These are phyloP conservation scores for Agapornis canus DNA, from an alignment of 2,797 vertebrate genomes.

Conservation along the genomic window DNA sequence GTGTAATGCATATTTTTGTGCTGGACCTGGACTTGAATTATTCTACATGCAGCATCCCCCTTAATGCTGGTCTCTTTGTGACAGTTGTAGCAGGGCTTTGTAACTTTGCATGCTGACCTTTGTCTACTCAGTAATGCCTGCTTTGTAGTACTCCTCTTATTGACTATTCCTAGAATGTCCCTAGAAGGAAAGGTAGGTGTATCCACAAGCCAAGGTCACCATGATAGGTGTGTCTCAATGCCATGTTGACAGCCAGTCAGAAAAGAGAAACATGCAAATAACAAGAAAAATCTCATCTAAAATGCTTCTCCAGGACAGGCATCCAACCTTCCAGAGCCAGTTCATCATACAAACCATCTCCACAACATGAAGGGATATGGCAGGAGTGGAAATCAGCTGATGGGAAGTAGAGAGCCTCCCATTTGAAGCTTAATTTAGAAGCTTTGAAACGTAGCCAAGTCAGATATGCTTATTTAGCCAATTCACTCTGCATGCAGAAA, in stretches of 20 bases:
- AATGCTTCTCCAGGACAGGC: not conserved
- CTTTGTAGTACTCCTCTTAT: accelerated
- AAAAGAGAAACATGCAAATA: not conserved
- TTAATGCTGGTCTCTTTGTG: not conserved
- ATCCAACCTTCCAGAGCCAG: not conserved
- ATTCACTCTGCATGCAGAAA: not conserved
- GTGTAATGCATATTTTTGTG: not conserved
- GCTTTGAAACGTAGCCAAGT: not conserved
- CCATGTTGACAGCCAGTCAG: not conserved
- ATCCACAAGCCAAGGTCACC: not conserved
- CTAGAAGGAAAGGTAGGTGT: not conserved
- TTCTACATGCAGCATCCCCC: not conserved
- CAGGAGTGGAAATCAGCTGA: not conserved
- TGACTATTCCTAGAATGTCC: not conserved
- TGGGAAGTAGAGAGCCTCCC: not conserved
- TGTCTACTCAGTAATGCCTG: not conserved
- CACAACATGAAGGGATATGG: not conserved
- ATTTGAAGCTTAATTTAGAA: slow-evolving; percentile 1
- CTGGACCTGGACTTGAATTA: not conserved
- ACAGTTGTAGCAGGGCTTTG: not conserved
- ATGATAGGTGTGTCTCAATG: not conserved
- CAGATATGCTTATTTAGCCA: not conserved
- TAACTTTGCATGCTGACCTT: not conserved
- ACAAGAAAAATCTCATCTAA: not conserved
- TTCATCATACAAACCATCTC: not conserved